Evolutionary conservation across 2,797 vertebrate genomes (phyloP).

Genomic region (Margarornis squamiger): DNA sequence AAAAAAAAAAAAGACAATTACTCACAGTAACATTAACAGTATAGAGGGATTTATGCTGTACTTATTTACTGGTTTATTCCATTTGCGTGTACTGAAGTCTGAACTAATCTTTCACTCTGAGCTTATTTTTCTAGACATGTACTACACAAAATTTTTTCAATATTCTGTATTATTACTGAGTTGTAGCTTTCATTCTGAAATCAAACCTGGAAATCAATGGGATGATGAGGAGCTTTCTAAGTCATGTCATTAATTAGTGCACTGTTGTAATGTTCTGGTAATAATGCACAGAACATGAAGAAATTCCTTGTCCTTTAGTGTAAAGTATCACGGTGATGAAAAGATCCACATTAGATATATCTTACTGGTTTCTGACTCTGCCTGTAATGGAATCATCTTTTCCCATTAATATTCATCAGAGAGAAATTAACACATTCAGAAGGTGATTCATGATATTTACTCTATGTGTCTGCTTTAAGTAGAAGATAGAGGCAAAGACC

Average conservation of each 20-base stretch:
- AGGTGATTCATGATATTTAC: neutral
- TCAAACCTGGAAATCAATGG: neutral
- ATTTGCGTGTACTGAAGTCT: neutral
- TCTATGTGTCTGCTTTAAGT: neutral
- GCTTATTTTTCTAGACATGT: neutral
- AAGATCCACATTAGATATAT: neutral
- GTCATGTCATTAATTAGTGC: neutral
- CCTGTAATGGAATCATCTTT: neutral
- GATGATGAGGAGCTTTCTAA: neutral
- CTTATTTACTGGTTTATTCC: neutral
- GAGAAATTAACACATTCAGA: neutral
- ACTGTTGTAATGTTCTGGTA: neutral
- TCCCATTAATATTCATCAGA: neutral
- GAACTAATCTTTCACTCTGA: neutral
- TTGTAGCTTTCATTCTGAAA: neutral
- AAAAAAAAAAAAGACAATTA: constrained; percentile 20
- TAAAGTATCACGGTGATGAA: neutral
- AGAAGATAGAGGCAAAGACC: neutral
- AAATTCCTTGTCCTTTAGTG: neutral
- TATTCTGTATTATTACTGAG: neutral
- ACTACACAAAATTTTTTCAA: neutral
- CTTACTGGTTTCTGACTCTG: neutral
- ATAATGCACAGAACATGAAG: neutral
- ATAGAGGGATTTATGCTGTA: neutral
- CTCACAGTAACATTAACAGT: neutral